Percentiles rank a stretch among this genome's conserved stretches.
Evolutionary conservation across 2,888 invertebrate species (phyloP).

Genomic region (Thysanoteuthis rhombus): DNA sequence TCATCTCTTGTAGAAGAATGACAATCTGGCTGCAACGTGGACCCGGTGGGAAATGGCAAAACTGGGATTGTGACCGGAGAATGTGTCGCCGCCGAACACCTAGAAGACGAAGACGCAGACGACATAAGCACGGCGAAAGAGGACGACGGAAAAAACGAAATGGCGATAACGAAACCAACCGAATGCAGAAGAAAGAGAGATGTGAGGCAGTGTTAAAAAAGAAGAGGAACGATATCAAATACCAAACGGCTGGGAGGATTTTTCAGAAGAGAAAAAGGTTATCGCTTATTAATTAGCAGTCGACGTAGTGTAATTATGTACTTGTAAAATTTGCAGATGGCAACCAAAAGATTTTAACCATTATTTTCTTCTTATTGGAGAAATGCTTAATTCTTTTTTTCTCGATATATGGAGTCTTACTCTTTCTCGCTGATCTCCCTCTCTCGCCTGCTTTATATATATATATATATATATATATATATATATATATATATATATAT

Average conservation of each 20-base stretch:
- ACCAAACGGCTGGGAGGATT: neutral
- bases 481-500: neutral
- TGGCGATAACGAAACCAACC: neutral
- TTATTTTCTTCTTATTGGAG: neutral
- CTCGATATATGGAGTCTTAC: neutral
- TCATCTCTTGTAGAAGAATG: neutral
- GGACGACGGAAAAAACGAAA: neutral
- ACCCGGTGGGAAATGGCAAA: neutral
- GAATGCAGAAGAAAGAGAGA: neutral
- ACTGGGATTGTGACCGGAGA: neutral
- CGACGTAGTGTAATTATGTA: neutral
- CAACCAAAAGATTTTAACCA: neutral
- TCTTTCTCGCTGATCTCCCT: neutral
- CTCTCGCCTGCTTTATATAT: neutral
- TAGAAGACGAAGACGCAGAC: neutral
- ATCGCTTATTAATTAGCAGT: neutral
- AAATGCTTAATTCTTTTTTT: neutral
- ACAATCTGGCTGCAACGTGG: neutral
- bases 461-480: no score
- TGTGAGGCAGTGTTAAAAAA: neutral
- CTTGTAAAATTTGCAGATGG: neutral
- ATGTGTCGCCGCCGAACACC: neutral
- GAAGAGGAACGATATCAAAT: neutral
- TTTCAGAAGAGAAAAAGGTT: neutral
- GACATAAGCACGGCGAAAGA: neutral